Percentiles rank a stretch among this genome's conserved stretches.
Conservation (phyloP, 2,113 vertebrate species). For the Mixornis gularis region DNA sequence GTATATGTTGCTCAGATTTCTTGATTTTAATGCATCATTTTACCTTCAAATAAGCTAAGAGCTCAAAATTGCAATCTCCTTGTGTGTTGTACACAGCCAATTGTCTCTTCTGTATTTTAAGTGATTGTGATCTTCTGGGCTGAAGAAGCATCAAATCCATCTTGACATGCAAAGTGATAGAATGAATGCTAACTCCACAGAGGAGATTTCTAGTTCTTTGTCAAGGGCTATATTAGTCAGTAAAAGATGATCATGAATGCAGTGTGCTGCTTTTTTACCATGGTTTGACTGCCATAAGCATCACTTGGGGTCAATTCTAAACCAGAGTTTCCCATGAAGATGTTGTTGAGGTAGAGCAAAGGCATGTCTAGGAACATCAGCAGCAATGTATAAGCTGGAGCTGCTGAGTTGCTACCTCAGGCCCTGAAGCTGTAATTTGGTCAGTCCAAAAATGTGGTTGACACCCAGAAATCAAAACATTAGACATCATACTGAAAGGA, state of each 20-base stretch:
- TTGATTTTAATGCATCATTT: neutral
- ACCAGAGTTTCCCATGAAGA: neutral
- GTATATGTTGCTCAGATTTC: neutral
- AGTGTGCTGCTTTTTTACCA: neutral
- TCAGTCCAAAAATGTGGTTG: neutral
- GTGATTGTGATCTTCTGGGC: neutral
- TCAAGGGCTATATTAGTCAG: neutral
- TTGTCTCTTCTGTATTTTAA: neutral
- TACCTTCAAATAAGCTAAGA: neutral
- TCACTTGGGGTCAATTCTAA: neutral
- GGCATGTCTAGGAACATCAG: neutral
- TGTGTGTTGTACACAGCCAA: rapidly evolving
- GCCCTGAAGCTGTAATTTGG: neutral
- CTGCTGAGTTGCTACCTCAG: neutral
- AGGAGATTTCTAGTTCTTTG: neutral
- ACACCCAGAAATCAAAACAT: neutral
- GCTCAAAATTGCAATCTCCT: neutral
- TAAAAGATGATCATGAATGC: neutral
- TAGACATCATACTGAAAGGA: neutral
- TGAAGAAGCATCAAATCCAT: neutral
- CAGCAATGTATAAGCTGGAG: neutral
- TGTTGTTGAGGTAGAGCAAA: neutral
- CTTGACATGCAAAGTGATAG: neutral
- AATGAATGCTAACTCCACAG: neutral
- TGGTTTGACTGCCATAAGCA: neutral